Evolutionary conservation across 1,140 invertebrate genomes (phyloP), one percentile per base, ranked within the genome.

Genomic region (Drosophila kanapiae): DNA sequence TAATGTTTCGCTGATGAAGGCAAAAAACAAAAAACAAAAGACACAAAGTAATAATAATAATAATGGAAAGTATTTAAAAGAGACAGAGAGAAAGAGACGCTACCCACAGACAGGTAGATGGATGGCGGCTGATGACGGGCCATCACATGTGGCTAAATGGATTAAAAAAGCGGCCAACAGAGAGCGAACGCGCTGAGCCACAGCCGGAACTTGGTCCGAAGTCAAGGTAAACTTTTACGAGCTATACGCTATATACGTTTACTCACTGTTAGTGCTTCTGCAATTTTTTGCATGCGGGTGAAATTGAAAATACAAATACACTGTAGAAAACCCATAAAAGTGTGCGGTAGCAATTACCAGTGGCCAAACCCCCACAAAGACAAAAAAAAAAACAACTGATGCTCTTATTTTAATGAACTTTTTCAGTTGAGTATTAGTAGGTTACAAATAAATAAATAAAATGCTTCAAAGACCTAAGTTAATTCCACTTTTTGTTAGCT

Each of bases 51-150:
- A 86, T 82, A 82, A 88, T 87, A 79, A 79, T 74, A 78, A 90
- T 90, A 88, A 90, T 90, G 86, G 82, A 90, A 90, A 91, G 85
- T 90, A 88, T 91, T 90, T 80, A 79, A 83, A 78, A 82, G 63
- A 63, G 47, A 75, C n/a, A 54, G 51, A 53, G 9, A 18, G 10
- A 33, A n/a, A 31, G 48, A 51, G 61, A 64, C 23, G 16, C 64
- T 53, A 37, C 42, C 45, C n/a, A 42, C 48, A 42, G 63, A 65
- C 63, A 83, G 64, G 68, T 85, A 77, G 83, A 86, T 82, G 74
- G 78, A 80, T 69, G 64, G 62, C 61, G 47, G 60, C 48, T 68
- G 80, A 78, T 81, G 80, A 82, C 75, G 78, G 85, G 80, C 74
- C 75, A 87, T 78, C 79, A 83, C 84, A 84, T 84, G 83, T 75